Evolutionary conservation across 2,113 vertebrate genomes (phyloP).

Genomic region (Hippocampus comes): DNA sequence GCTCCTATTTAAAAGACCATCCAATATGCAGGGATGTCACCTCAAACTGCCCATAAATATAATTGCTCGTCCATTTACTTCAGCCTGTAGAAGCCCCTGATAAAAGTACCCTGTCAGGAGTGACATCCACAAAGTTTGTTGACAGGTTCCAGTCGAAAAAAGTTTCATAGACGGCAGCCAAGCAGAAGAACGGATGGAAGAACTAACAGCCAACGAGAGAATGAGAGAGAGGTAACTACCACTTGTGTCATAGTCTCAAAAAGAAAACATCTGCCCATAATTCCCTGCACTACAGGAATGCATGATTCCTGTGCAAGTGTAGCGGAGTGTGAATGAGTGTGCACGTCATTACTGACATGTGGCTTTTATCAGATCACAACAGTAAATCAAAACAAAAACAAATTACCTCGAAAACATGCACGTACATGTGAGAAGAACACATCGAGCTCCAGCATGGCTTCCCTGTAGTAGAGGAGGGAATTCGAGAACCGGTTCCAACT

Average conservation of each 20-base stretch:
- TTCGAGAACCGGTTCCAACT: no score
- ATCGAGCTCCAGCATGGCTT: not conserved
- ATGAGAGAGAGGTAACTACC: conserved; percentile 43
- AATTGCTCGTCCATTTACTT: conserved; percentile 77
- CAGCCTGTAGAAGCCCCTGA: conserved; percentile 65
- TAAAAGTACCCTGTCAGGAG: conserved; percentile 73
- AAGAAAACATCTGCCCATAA: conserved; percentile 53
- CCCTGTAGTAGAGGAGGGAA: no score
- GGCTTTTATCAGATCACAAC: conserved; percentile 43
- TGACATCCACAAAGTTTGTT: conserved; percentile 62
- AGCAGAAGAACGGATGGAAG: conserved; percentile 50
- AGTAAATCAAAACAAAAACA: conserved; percentile 29
- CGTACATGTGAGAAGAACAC: not conserved
- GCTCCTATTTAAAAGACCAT: conserved; percentile 77
- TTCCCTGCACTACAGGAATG: conserved; percentile 46
- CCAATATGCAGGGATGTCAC: conserved; percentile 79
- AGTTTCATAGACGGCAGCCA: conserved; percentile 57
- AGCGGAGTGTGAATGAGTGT: conserved; percentile 51
- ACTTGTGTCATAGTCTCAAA: conserved; percentile 51
- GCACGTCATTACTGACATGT: conserved; percentile 34
- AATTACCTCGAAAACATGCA: conserved; percentile 11
- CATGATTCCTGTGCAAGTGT: conserved; percentile 47
- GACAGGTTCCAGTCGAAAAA: conserved; percentile 57
- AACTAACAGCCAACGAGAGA: conserved; percentile 22
- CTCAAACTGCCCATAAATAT: conserved; percentile 75